Percentiles rank a stretch among this genome's conserved stretches.
Evolutionary conservation across 1,140 invertebrate species (phyloP).

Genomic region (Calliphora vicina): DNA sequence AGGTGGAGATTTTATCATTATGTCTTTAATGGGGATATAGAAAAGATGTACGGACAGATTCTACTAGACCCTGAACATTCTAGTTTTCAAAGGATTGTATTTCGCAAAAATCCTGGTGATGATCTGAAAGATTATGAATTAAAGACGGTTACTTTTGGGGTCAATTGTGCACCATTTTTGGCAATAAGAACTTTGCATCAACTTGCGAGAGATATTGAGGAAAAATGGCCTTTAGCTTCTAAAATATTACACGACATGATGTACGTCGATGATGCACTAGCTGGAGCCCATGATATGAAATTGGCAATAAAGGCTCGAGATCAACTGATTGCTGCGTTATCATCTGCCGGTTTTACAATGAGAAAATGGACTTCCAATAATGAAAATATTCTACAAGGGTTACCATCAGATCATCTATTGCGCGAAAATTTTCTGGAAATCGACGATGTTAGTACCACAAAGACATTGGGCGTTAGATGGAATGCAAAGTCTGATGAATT

Average conservation of each 20-base stretch:
- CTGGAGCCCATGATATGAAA: background rate
- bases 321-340: background rate
- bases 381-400: background rate
- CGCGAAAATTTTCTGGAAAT: background rate
- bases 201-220: background rate
- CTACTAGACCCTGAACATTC: background rate
- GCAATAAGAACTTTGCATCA: background rate
- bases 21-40: background rate
- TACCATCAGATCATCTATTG: background rate
- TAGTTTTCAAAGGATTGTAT: too few relatives aligned
- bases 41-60: too few relatives aligned
- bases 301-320: background rate
- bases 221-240: background rate
- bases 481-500: background rate
- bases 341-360: background rate
- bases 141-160: background rate
- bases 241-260: background rate
- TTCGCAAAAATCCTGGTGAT: background rate
- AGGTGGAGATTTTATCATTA: background rate
- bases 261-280: background rate
- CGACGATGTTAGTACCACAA: background rate
- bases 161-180: background rate
- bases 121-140: background rate
- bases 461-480: background rate
- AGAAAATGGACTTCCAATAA: background rate